Conservation (phyloP, 2,113 vertebrate genomes). For the Leptocoma aspasia region DNA sequence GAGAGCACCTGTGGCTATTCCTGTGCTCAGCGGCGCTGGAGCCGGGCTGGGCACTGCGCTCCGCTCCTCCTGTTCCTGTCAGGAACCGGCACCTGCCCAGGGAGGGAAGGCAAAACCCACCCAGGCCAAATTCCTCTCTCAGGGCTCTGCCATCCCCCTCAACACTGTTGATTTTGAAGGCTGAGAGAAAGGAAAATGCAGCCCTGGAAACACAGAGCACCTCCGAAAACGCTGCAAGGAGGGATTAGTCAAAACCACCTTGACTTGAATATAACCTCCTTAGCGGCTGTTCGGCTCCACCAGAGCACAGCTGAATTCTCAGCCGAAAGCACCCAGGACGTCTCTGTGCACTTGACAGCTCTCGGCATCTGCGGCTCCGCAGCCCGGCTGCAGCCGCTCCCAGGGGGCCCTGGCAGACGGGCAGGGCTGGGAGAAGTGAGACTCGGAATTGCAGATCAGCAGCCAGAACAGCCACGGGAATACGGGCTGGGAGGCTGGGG, state of each 20-base stretch:
- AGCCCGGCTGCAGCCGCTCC: not conserved
- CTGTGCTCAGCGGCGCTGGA: not conserved
- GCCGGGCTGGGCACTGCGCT: not conserved
- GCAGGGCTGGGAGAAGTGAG: not conserved
- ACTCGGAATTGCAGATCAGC: not conserved
- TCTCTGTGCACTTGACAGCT: not conserved
- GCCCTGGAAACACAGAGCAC: not conserved
- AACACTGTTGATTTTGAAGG: not conserved
- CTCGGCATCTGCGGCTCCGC: not conserved
- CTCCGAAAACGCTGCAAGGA: not conserved
- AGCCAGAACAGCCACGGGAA: not conserved
- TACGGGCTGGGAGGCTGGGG: not conserved
- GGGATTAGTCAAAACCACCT: not conserved
- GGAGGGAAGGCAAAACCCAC: not conserved
- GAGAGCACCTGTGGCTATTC: not conserved
- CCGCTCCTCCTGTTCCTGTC: not conserved
- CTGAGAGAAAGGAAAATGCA: not conserved
- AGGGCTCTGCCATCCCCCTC: not conserved
- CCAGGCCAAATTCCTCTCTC: not conserved
- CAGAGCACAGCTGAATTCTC: not conserved
- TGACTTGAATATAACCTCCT: not conserved
- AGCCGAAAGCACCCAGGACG: not conserved
- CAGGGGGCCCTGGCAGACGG: not conserved
- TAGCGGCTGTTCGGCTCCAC: not conserved
- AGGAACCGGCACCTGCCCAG: not conserved